Base-by-base conservation (phyloP, 2,113 vertebrate species). In the Paratilapia polleni region DNA sequence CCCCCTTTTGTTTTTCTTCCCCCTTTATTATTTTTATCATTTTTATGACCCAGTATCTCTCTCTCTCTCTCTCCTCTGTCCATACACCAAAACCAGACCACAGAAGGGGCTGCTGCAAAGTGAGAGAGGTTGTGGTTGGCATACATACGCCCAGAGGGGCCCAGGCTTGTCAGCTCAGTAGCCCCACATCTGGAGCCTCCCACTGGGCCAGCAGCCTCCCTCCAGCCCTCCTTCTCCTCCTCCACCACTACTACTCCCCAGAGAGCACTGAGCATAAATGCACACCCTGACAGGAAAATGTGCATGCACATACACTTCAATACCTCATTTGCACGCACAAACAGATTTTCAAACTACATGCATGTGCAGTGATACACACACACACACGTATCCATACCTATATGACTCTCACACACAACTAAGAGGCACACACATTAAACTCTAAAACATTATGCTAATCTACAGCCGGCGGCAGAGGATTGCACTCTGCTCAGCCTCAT, bases 101-200 rank as follows among this genome's bases (percentile, higher is more conserved):
- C 89, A 92, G 89, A 93, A 88, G 84, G 86, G 82, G 84, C 83
- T 90, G 79, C 88, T 90, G 88, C 90, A 85, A 64, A 90, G 87
- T 22, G 56, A 86, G 82, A 85, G 88, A 89, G 92, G 90, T 91
- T 94, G 92, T 84, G 92, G 93, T 94, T 94, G 93, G 94, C 94
- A 94, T 90, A 92, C 89, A 94, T 82, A 89, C 83, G 89, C 93
- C 94, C 93, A 94, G 90, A 94, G 94, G 94, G 94, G 94, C 89
- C 91, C 80, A 76, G 88, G 89, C 81, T 93, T 94, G 94, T 95
- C 95, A 95, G 92, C 91, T 95, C 93, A 56, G 89, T 95, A 93
- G 93, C 91, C 94, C 94, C 93, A 96, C 96, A 96, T 96, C 95
- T 96, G 95, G 94, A 95, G 92, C 81, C 92, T 95, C 95, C 95